Evolutionary conservation across 2,797 vertebrate genomes (phyloP).

Genomic region (Falco biarmicus): DNA sequence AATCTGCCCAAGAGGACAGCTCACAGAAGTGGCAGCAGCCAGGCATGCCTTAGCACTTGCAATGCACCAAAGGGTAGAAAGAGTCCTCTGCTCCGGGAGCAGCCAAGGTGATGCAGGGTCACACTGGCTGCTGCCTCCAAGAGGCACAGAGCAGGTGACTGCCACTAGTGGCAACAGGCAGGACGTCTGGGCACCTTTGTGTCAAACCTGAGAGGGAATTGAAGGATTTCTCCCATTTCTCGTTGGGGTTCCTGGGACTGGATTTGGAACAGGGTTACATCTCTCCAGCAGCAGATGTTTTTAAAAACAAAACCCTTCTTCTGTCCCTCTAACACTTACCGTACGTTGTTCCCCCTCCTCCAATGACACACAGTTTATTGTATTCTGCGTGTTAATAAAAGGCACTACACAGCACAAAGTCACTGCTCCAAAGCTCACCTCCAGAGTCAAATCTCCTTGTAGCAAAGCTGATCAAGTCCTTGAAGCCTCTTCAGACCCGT

Average conservation of each 20-base stretch:
- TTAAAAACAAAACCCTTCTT: constrained; percentile 8
- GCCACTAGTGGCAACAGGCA: fast-evolving
- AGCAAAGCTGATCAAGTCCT: constrained; percentile 50
- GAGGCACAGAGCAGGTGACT: not conserved
- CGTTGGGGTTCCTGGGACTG: not conserved
- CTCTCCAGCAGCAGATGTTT: not conserved
- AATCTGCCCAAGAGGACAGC: not conserved
- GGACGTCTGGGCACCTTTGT: not conserved
- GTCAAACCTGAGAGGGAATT: not conserved
- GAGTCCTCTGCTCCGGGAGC: not conserved
- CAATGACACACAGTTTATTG: not conserved
- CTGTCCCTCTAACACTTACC: not conserved
- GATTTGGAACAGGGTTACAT: not conserved
- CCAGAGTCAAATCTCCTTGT: constrained; percentile 34
- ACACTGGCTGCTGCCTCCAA: fast-evolving
- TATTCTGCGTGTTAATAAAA: constrained; percentile 39
- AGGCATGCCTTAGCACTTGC: not conserved
- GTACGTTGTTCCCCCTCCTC: not conserved
- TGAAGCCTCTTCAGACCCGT: constrained; percentile 40
- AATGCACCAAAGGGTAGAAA: not conserved
- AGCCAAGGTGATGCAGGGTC: not conserved
- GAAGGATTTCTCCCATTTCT: not conserved
- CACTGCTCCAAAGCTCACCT: constrained; percentile 52
- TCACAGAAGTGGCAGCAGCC: not conserved
- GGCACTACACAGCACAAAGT: constrained; percentile 18